These are phyloP conservation scores for Tenrec ecaudatus DNA, from an alignment of 2,113 vertebrate species.

Conservation along the genomic window DNA sequence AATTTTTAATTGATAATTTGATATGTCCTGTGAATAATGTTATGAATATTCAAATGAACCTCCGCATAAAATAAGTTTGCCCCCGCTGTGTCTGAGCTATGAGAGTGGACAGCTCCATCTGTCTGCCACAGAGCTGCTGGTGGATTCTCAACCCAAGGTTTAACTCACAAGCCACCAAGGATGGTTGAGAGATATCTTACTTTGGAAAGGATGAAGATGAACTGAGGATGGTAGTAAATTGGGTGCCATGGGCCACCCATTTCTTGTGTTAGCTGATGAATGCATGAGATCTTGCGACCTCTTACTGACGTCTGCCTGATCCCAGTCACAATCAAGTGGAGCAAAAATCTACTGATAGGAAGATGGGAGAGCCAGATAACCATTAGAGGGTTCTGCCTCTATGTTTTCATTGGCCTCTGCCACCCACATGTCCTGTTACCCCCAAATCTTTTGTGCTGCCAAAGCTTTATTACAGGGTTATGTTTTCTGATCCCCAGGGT, in stretches of 20 bases:
- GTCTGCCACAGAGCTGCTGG: too few relatives aligned
- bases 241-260: not conserved
- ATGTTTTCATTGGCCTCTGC: not conserved
- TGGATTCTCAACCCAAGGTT: too few relatives aligned
- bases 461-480: not conserved
- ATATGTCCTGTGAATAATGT: too few relatives aligned
- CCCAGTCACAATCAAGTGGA: not conserved
- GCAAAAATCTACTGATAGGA: not conserved
- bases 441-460: fast-evolving
- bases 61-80: too few relatives aligned
- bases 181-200: not conserved
- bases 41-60: too few relatives aligned
- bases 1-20: too few relatives aligned
- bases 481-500: not conserved
- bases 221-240: not conserved
- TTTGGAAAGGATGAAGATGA: not conserved
- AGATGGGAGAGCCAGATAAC: not conserved
- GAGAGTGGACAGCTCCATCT: too few relatives aligned
- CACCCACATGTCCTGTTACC: not conserved
- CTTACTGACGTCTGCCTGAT: not conserved
- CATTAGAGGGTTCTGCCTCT: not conserved
- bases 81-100: too few relatives aligned
- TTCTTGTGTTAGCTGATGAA: not conserved
- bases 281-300: not conserved
- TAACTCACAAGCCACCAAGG: too few relatives aligned